Evolutionary conservation across 2,888 invertebrate genomes (phyloP).

Genomic region (Torymus auratus): DNA sequence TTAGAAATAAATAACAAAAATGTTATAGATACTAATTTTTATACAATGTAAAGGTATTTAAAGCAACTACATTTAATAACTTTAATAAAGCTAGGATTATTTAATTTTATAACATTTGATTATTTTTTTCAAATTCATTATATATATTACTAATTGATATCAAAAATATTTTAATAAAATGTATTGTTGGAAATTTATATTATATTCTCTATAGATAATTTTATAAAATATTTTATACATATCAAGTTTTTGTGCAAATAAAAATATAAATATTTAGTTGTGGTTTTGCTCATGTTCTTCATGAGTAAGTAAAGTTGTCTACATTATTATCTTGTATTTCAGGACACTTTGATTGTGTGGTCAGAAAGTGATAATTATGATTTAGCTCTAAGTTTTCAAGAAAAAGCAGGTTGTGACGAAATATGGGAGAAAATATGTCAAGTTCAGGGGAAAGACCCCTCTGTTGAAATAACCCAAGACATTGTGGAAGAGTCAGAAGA

Average conservation of each 20-base stretch:
- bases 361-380: slow-evolving; percentile 99
- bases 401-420: slow-evolving; percentile 99
- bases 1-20: no score
- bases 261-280: not conserved
- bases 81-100: no score
- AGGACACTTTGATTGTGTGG: slow-evolving; percentile 99
- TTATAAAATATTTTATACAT: no score
- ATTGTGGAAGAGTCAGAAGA: slow-evolving; percentile 97
- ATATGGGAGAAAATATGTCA: slow-evolving; percentile 99
- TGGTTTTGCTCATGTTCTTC: not conserved
- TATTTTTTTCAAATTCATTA: no score
- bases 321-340: slow-evolving; percentile 61
- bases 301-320: not conserved
- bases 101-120: no score
- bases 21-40: no score
- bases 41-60: no score
- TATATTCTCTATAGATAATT: no score
- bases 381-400: slow-evolving; percentile 99
- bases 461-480: slow-evolving; percentile 98
- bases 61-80: no score
- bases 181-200: no score
- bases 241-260: not conserved
- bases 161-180: no score
- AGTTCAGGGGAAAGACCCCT: slow-evolving; percentile 99
- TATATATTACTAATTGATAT: no score